These are phyloP conservation scores for Lasioglossum vierecki DNA, from an alignment of 2,888 invertebrate genomes.

Conservation along the genomic window DNA sequence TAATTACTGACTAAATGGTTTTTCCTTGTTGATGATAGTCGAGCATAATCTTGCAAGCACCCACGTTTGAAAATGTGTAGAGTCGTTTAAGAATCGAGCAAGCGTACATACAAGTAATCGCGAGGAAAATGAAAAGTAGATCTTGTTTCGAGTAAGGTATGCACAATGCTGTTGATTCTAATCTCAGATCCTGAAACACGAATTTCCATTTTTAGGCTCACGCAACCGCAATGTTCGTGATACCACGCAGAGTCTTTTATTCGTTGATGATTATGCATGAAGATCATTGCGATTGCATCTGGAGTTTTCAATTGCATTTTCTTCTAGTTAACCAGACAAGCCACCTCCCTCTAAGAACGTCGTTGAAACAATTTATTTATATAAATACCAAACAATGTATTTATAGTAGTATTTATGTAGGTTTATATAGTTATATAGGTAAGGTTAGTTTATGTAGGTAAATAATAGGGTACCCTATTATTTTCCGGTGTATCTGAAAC, in stretches of 20 bases:
- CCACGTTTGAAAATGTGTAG: too few species aligned
- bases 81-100: background rate
- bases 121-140: background rate
- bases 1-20: too few species aligned
- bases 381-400: too few species aligned
- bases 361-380: background rate
- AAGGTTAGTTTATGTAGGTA: too few species aligned
- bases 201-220: slow-evolving; percentile 13
- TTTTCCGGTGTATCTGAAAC: too few species aligned
- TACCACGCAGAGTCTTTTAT: background rate
- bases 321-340: background rate
- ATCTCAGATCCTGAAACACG: background rate
- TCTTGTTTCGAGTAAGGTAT: background rate
- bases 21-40: too few species aligned
- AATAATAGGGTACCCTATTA: too few species aligned
- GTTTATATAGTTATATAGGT: too few species aligned
- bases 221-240: background rate
- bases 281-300: background rate
- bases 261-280: slow-evolving; percentile 1
- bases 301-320: background rate
- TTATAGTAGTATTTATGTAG: too few species aligned
- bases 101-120: background rate
- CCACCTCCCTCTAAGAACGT: too few species aligned
- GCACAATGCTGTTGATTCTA: background rate
- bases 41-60: too few species aligned